Evolutionary conservation across 2,797 vertebrate genomes (phyloP).

Genomic region (Sitta carolinensis): DNA sequence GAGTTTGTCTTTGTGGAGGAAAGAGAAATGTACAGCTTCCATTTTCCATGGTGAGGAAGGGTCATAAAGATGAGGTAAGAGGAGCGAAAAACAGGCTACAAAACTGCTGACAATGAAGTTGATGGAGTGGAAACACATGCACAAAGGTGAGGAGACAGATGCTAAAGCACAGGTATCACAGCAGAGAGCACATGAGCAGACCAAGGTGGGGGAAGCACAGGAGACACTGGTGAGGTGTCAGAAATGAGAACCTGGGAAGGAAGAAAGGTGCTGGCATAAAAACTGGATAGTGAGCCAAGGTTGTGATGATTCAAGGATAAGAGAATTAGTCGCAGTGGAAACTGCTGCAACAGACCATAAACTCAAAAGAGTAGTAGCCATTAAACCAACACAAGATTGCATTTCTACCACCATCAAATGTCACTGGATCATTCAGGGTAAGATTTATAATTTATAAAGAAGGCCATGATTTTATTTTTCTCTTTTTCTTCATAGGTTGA

Average conservation of each 20-base stretch:
- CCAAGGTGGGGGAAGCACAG: neutral
- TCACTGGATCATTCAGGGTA: neutral
- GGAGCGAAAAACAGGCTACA: neutral
- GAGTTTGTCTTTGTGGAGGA: neutral
- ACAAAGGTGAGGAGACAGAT: neutral
- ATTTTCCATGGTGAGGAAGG: neutral
- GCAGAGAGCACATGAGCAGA: neutral
- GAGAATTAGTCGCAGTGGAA: neutral
- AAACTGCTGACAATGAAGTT: neutral
- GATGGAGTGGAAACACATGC: neutral
- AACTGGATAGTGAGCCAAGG: neutral
- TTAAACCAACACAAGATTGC: neutral
- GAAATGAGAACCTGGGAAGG: neutral
- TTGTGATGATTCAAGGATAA: neutral
- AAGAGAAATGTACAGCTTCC: neutral
- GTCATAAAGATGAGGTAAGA: conserved; percentile 16
- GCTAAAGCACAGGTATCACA: neutral
- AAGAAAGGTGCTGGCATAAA: neutral
- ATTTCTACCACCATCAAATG: neutral
- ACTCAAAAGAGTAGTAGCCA: neutral
- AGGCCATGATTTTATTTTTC: neutral
- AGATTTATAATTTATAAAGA: neutral
- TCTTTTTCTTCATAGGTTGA: neutral
- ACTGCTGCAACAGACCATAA: neutral
- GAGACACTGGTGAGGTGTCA: neutral